These are phyloP conservation scores for Erpornis zantholeuca DNA, from an alignment of 2,113 vertebrate genomes.

Conservation along the genomic window DNA sequence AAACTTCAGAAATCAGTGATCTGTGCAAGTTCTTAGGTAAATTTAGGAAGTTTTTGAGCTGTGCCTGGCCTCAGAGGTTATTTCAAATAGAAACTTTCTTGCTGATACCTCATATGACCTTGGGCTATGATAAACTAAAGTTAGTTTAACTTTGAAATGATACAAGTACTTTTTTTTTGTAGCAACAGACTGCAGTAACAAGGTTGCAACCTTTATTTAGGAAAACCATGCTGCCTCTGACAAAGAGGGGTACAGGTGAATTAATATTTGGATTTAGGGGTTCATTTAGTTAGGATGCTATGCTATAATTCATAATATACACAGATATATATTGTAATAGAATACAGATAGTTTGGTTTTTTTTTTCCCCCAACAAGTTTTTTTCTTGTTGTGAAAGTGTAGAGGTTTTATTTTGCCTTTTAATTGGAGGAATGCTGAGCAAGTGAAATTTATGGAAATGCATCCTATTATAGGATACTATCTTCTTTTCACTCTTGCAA, in stretches of 20 bases:
- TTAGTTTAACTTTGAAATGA: not conserved
- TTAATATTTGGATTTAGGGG: not conserved
- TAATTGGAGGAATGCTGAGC: not conserved
- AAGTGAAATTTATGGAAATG: not conserved
- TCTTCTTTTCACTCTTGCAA: not conserved
- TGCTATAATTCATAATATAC: not conserved
- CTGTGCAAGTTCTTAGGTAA: not conserved
- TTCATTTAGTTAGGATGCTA: not conserved
- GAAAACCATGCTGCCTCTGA: not conserved
- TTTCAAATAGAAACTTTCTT: not conserved
- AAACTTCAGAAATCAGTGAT: not conserved
- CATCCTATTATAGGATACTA: not conserved
- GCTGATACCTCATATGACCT: not conserved
- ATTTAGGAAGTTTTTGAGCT: not conserved
- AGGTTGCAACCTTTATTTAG: not conserved
- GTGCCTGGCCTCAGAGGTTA: not conserved
- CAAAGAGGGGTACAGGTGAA: not conserved
- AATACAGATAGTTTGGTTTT: not conserved
- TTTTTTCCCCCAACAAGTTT: not conserved
- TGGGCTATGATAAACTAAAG: not conserved
- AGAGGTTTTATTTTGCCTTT: not conserved
- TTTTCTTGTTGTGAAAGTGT: not conserved
- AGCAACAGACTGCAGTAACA: not conserved
- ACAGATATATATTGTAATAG: not conserved
- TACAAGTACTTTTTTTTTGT: not conserved